These are phyloP conservation scores for Dendronephthya gigantea DNA, from an alignment of 64 coral and sea anemone genomes.

Conservation along the genomic window DNA sequence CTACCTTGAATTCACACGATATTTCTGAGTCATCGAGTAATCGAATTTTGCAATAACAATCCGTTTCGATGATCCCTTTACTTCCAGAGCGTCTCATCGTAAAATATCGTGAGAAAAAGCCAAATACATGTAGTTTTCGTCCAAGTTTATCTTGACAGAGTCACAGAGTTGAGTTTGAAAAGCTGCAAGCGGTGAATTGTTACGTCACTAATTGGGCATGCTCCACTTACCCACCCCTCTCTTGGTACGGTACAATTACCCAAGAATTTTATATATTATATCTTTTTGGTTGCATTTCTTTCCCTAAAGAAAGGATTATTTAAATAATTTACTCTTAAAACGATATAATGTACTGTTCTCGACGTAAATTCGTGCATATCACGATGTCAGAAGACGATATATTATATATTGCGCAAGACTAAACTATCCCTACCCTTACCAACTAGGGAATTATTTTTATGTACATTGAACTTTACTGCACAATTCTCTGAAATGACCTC, in stretches of 20 bases:
- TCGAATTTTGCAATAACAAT: conserved; percentile 86
- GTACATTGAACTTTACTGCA: no score
- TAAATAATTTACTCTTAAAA: no score
- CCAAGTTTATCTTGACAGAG: not conserved
- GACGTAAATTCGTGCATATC: no score
- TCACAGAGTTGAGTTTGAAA: not conserved
- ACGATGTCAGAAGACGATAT: no score
- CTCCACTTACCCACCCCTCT: not conserved
- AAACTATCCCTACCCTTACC: no score
- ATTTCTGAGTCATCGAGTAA: conserved; percentile 88
- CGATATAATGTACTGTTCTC: no score
- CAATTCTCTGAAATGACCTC: no score
- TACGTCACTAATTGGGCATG: not conserved
- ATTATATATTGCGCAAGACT: no score
- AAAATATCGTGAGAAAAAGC: not conserved
- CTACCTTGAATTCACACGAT: conserved; percentile 97
- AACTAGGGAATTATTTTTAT: no score
- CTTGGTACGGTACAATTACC: not conserved
- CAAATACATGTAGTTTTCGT: not conserved
- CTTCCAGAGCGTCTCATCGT: conserved; percentile 68
- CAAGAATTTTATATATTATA: no score
- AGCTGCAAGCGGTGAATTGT: not conserved
- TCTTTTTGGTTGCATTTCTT: no score
- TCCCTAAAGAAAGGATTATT: no score
- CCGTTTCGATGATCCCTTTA: conserved; percentile 76